Evolutionary conservation across 2,113 vertebrate genomes (phyloP).

Genomic region (Ceuthmochares aereus): DNA sequence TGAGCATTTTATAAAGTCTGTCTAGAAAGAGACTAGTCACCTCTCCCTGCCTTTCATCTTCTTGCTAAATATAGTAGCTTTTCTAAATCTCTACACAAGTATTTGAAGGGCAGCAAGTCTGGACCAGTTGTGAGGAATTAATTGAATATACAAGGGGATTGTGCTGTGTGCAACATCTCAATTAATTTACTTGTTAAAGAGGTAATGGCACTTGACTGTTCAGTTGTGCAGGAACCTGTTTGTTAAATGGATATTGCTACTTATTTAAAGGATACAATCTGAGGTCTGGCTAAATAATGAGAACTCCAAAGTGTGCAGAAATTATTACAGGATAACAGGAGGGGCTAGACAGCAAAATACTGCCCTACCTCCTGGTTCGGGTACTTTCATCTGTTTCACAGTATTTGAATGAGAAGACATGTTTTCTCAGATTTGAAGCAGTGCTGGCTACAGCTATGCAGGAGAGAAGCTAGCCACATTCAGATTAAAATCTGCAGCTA

Average conservation of each 20-base stretch:
- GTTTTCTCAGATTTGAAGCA: not conserved
- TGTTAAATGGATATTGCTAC: constrained; percentile 7
- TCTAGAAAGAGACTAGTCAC: not conserved
- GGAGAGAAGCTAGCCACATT: not conserved
- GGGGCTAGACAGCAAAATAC: not conserved
- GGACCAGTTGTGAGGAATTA: constrained; percentile 19
- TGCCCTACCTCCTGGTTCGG: not conserved
- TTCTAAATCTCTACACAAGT: not conserved
- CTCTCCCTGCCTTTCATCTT: not conserved
- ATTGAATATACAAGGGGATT: constrained; percentile 35
- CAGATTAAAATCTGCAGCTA: not conserved
- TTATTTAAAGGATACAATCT: not conserved
- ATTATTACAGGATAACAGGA: not conserved
- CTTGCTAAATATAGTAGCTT: not conserved
- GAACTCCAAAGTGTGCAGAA: not conserved
- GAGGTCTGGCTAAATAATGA: not conserved
- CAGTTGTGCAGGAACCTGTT: constrained; percentile 29
- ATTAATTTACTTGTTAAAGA: constrained; percentile 38
- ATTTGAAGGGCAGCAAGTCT: constrained; percentile 26
- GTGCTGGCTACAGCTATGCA: not conserved
- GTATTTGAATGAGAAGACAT: not conserved
- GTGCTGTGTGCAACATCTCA: not conserved
- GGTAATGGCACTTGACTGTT: constrained; percentile 22
- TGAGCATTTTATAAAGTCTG: not conserved
- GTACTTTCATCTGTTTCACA: not conserved